phyloP scores from a whole-genome alignment of 2,888 invertebrate genomes.

The Herminia tarsipennalis region DNA sequence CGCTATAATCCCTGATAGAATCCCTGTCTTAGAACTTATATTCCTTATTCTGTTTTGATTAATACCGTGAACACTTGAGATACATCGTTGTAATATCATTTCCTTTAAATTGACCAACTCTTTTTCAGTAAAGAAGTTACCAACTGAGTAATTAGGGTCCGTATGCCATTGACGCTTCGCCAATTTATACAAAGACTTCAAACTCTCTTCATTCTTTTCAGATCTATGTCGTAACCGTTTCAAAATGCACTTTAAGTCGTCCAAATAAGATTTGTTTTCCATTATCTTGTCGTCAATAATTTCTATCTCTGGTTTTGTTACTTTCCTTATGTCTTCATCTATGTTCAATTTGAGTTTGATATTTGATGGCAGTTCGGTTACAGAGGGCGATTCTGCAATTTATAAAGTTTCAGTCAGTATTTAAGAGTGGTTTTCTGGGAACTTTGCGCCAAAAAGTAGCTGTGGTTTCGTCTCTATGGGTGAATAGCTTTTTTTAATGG shows the following conservation, averaged over 20 bases:
- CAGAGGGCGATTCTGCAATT: conserved; percentile 5
- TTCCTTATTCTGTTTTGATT: conserved; percentile 57
- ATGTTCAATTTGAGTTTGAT: conserved; percentile 61
- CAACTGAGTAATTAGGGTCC: conserved; percentile 26
- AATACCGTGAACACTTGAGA: conserved; percentile 65
- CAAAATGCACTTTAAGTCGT: conserved; percentile 66
- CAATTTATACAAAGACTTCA: conserved; percentile 67
- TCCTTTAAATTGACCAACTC: conserved; percentile 69
- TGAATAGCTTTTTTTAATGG: no score
- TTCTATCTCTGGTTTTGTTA: conserved; percentile 70
- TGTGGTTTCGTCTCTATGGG: no score
- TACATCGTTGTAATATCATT: conserved; percentile 56
- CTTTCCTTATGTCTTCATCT: conserved; percentile 56
- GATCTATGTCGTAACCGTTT: conserved; percentile 51
- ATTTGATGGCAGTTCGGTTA: conserved; percentile 45
- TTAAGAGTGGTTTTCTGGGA: no score
- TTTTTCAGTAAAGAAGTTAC: conserved; percentile 60
- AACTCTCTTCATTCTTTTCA: conserved; percentile 52
- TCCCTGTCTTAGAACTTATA: conserved; percentile 16
- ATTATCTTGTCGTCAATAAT: conserved; percentile 69
- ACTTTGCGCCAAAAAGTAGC: no score
- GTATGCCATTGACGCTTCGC: conserved; percentile 51
- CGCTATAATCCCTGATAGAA: conserved; percentile 59
- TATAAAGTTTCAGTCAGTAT: neutral
- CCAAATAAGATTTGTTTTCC: conserved; percentile 68